A percentile compares a stretch with the other conserved stretches of the same genome.
Evolutionary conservation across 2,888 invertebrate genomes (phyloP).

Genomic region (Aspidiotus rigidus): DNA sequence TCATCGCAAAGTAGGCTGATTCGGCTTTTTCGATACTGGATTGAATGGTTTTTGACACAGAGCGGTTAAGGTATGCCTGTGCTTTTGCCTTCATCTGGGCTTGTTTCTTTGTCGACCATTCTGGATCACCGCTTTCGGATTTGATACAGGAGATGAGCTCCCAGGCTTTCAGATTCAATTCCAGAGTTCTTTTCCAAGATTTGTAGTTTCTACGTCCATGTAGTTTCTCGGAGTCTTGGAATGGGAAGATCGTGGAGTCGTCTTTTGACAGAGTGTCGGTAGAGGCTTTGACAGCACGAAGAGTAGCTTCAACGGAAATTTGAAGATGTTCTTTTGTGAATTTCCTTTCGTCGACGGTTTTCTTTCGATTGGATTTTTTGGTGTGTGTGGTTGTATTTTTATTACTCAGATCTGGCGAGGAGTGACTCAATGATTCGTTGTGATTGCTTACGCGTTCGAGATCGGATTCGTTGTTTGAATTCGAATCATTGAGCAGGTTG

Average conservation of each 20-base stretch:
- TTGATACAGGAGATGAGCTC: neutral
- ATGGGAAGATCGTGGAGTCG: neutral
- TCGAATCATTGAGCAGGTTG: no score
- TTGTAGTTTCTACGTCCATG: neutral
- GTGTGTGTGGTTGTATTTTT: no score
- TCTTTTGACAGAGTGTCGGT: neutral
- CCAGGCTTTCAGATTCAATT: neutral
- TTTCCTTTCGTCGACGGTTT: no score
- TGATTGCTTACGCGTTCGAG: no score
- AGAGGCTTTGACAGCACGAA: neutral
- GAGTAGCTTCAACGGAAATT: neutral
- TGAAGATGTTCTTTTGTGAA: neutral
- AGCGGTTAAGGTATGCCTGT: neutral
- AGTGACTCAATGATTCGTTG: no score
- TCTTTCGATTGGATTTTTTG: no score
- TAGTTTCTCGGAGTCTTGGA: neutral
- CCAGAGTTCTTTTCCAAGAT: neutral
- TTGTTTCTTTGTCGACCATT: neutral
- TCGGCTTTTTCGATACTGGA: neutral
- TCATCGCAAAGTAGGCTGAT: neutral
- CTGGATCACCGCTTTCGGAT: neutral
- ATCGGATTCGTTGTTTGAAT: no score
- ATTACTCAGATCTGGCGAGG: no score
- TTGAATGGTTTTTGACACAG: neutral
- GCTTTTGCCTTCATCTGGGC: neutral